Evolutionary conservation across 2,888 invertebrate genomes (phyloP).

Genomic region (Tineola bisselliella): DNA sequence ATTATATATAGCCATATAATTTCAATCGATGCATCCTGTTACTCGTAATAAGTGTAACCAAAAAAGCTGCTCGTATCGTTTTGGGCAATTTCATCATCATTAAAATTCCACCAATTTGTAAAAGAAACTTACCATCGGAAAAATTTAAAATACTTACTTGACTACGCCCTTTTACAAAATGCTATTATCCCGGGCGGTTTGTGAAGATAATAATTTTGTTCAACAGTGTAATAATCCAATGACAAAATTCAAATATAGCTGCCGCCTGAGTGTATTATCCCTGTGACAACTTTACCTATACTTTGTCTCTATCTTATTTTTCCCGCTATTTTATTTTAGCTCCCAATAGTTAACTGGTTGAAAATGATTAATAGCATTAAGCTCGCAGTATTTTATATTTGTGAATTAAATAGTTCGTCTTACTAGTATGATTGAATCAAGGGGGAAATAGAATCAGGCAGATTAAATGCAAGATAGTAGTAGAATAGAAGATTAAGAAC

Average conservation of each 20-base stretch:
- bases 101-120: conserved; percentile 9
- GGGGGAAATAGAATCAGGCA: too few species aligned
- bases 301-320: neutral
- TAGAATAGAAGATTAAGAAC: too few species aligned
- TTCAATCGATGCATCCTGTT: conserved; percentile 13
- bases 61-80: neutral
- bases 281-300: neutral
- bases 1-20: conserved; percentile 10
- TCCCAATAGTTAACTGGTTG: too few species aligned
- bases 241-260: neutral
- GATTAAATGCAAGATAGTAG: too few species aligned
- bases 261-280: neutral
- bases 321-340: neutral
- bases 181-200: neutral
- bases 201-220: neutral
- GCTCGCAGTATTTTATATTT: too few species aligned
- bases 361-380: too few species aligned
- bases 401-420: too few species aligned
- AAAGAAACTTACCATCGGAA: neutral
- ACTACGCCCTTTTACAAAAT: neutral
- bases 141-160: conserved; percentile 8
- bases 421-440: too few species aligned
- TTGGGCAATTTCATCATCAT: neutral
- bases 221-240: neutral
- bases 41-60: conserved; percentile 1